Percentiles rank a stretch among this genome's conserved stretches.
phyloP scores from a whole-genome alignment of 2,797 vertebrate genomes.

The Lepus oiostolus region DNA sequence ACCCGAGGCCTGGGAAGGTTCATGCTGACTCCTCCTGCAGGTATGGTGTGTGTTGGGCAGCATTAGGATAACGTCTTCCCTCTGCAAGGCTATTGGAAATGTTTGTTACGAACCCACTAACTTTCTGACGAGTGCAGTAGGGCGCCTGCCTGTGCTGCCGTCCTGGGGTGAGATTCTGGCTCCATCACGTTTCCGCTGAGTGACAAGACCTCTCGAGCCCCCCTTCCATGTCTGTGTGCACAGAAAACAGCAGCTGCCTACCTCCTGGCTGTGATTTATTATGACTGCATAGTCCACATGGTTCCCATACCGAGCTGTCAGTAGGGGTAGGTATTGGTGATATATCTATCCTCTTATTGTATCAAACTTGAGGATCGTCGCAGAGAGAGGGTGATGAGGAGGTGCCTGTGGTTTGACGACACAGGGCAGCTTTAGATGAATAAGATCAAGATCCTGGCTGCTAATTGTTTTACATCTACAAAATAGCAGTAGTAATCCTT shows the following conservation, averaged over 20 bases:
- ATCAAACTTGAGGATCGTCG: background rate
- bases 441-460: background rate
- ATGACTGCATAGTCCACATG: accelerated
- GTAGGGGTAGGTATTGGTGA: background rate
- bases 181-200: background rate
- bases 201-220: background rate
- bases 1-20: background rate
- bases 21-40: background rate
- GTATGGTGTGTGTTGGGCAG: background rate
- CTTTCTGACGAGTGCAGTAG: background rate
- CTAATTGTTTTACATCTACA: background rate
- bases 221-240: background rate
- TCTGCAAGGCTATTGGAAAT: background rate
- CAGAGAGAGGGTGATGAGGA: background rate
- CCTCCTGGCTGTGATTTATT: background rate
- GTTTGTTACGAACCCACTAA: background rate
- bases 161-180: background rate
- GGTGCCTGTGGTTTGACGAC: background rate
- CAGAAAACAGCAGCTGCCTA: background rate
- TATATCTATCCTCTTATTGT: background rate
- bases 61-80: background rate
- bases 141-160: background rate
- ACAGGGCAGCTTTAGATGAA: background rate
- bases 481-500: background rate
- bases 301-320: background rate